Base-by-base conservation (phyloP, 1,140 invertebrate genomes). In the Samia ricini region DNA sequence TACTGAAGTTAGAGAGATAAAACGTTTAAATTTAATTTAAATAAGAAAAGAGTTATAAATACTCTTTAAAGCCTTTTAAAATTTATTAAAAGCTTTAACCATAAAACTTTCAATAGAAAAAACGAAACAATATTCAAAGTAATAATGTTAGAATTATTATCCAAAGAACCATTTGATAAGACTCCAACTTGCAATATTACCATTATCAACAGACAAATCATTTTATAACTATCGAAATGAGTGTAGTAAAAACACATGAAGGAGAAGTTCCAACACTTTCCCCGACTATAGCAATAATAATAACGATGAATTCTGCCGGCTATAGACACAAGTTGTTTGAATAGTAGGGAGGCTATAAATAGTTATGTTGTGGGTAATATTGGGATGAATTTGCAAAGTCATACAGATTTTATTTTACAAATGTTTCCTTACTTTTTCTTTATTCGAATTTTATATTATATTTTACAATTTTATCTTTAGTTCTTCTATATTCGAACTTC, bases 201-300 rank as follows among this genome's bases (percentile, higher is more conserved):
- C 78, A 56, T 56, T 19, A n/a, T 70, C 66, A 62, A 66, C 20
- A 55, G 48, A 80, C 72, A 76, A 83, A 86, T 85, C 76, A 77
- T 74, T 74, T 84, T 78, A 76, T 75, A 74, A 81, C 76, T 69
- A 66, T 69, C 72, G 64, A 77, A 66, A 77, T 75, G 63, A 75
- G 60, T 75, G 68, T 60, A 77, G 69, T 80, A 72, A 77, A 79
- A 79, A 67, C 74, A 75, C 66, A 78, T 77, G 75, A 72, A 73
- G 74, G 73, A 74, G 69, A 56, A 56, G 52, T 69, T 74, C 63
- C 62, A 75, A 80, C 81, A 82, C 79, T 84, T 84, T 66, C 70
- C 33, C 49, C 72, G 72, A 74, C 74, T 69, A 59, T 20, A 56
- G 73, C 75, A 75, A 84, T 85, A 85, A 84, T 84, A 87, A 87